Base-by-base conservation (phyloP, 2,797 vertebrate genomes). In the Acanthurus tractus region DNA sequence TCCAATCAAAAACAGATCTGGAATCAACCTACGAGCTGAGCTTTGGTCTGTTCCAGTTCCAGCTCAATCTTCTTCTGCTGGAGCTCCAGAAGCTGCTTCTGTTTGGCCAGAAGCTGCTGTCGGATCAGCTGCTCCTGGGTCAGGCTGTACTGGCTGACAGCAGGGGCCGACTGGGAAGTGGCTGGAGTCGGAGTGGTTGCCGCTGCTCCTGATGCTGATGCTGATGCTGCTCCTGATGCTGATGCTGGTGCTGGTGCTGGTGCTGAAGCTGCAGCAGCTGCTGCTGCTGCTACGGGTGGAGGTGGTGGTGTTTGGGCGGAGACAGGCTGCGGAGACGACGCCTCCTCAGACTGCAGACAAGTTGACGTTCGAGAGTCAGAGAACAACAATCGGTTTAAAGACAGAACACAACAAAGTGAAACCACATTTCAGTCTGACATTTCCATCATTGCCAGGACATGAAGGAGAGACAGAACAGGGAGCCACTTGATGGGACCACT, bases 1-100 rank as follows among this genome's bases (percentile, higher is more conserved):
- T 48, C 2, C 1, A n/a, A 40, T 11, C 10, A 40, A 40, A 45
- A 45, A 45, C 44, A 45, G 13, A 6, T 6, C 4, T 14, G 44
- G 38, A 15, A 12, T 42, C 56, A 55, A 12, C 86, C 42, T 84
- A 99, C 98, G 97, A 99, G 88, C 87, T 99, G 98, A 40, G 98
- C 98, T 92, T 99, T 99, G 83, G 98, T 99, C 92, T 99, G 98
- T 88, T 99, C 98, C 92, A 99, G 94, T 90, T 99, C 98, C 93
- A 99, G 95, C 81, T 99, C 98, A 64, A 99, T 96, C 87, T 99
- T 99, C 93, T 99, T 99, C 94, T 99, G 98, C 88, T 99, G 98
- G 71, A 99, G 97, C 94, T 99, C 98, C 93, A 99, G 93, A 69
- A 99, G 96, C 78, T 99, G 98, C 70, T 99, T 99, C 94, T 99